Evolutionary conservation across 2,888 invertebrate genomes (phyloP), one percentile per base, ranked within the genome.

Genomic region (Polydrusus cervinus): DNA sequence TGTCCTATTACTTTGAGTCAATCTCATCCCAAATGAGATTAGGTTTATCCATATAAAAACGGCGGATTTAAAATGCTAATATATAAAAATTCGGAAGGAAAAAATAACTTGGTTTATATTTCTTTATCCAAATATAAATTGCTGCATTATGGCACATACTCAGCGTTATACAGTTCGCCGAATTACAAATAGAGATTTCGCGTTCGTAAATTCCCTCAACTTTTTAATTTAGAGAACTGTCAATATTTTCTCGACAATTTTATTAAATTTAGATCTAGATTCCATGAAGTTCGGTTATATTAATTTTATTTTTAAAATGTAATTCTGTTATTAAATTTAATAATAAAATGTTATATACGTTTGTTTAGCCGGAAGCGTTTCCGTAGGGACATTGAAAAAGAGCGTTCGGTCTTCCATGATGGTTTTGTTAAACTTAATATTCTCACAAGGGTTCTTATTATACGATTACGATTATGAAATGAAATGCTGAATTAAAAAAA

Each of bases 51-150:
- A 53, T 55, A 18, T 51, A 20, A 51, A 51, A 51, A 57, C 5
- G 38, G 9, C 14, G 13, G 38, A 38, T 57, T 57, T 38, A 57
- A 57, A 57, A 57, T 57, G 38, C 34, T 38, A 57, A 38, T 38
- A 57, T 14, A 11, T 9, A 57, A 57, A 38, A 57, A 57, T 57
- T 57, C 14, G 16, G 14, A 14, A 30, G 34, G 38, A 57, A 38
- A 14, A 55, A 57, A 57, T 57, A 57, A 57, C 57, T 6, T 8
- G 38, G 57, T 57, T 57, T 57, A 57, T 57, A 57, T 57, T 57
- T 57, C 38, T 34, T 57, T 53, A n/a, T 53, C 30, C 53, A 57
- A 38, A 57, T 57, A 57, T 16, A 57, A 57, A 57, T 57, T 38
- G 57, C 57, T 38, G 38, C 57, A 30, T 25, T 55, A 55, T 55